phyloP scores from a whole-genome alignment of 2,797 vertebrate species.

The Micromesistius poutassou region DNA sequence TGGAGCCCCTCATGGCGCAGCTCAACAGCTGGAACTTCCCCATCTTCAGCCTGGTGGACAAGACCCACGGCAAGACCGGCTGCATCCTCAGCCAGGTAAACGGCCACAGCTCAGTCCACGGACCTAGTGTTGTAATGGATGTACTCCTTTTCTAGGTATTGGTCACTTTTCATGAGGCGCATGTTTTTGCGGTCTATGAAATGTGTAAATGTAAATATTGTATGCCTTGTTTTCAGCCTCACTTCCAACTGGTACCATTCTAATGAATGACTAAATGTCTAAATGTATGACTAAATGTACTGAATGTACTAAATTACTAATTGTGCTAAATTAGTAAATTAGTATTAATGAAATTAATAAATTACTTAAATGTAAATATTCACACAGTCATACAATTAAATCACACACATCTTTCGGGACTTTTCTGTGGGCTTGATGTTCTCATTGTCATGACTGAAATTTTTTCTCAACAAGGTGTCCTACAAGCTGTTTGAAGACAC shows the following conservation, averaged over 20 bases:
- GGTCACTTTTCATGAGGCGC: neutral
- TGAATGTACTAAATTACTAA: no score
- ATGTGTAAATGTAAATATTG: no score
- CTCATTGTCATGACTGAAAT: neutral
- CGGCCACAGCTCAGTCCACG: neutral
- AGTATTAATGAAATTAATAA: no score
- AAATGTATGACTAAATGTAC: neutral
- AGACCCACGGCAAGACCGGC: constrained; percentile 85
- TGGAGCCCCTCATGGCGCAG: constrained; percentile 85
- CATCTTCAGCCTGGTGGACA: constrained; percentile 94
- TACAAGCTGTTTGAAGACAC: constrained; percentile 94
- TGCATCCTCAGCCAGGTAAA: constrained; percentile 91
- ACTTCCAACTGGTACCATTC: neutral
- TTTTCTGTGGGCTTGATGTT: no score
- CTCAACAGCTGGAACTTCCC: constrained; percentile 98
- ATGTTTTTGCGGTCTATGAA: neutral
- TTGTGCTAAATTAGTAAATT: no score
- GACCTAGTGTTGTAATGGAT: neutral
- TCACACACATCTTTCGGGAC: no score
- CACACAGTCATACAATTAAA: no score
- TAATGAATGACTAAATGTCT: no score
- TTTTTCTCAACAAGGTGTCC: constrained; percentile 77
- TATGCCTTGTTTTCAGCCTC: neutral
- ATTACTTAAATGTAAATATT: no score
- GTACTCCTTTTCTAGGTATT: neutral